Conservation (phyloP, 2,888 invertebrate species). For the Sarcophaga variegata region DNA sequence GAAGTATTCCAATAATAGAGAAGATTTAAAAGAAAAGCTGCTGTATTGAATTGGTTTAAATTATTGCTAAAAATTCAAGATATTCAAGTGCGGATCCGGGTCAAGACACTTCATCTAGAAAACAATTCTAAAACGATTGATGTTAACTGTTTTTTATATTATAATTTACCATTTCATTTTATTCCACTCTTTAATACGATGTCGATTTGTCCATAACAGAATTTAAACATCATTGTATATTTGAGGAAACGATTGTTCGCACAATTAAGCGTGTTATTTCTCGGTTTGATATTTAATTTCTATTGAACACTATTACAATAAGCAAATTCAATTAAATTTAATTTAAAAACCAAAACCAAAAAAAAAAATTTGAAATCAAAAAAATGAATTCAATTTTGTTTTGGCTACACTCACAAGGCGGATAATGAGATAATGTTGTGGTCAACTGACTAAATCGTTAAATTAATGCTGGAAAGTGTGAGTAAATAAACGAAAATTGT, state of each 20-base stretch:
- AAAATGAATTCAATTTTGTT: neutral
- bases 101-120: too few relatives aligned
- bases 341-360: neutral
- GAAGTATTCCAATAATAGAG: too few relatives aligned
- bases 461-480: neutral
- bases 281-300: conserved; percentile 15
- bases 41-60: too few relatives aligned
- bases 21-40: too few relatives aligned
- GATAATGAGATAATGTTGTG: neutral
- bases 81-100: too few relatives aligned
- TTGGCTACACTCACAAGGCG: neutral
- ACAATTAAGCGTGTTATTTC: conserved; percentile 10
- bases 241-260: neutral
- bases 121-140: too few relatives aligned
- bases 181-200: too few relatives aligned
- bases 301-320: neutral
- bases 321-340: conserved; percentile 4
- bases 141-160: too few relatives aligned
- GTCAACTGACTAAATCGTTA: conserved; percentile 5
- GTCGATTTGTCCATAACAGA: too few relatives aligned
- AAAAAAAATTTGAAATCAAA: neutral
- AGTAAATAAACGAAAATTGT: neutral
- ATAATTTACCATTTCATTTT: too few relatives aligned
- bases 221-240: too few relatives aligned
- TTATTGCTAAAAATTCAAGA: too few relatives aligned